These are phyloP conservation scores for Notechis scutatus DNA, from an alignment of 2,113 vertebrate species.

Conservation along the genomic window DNA sequence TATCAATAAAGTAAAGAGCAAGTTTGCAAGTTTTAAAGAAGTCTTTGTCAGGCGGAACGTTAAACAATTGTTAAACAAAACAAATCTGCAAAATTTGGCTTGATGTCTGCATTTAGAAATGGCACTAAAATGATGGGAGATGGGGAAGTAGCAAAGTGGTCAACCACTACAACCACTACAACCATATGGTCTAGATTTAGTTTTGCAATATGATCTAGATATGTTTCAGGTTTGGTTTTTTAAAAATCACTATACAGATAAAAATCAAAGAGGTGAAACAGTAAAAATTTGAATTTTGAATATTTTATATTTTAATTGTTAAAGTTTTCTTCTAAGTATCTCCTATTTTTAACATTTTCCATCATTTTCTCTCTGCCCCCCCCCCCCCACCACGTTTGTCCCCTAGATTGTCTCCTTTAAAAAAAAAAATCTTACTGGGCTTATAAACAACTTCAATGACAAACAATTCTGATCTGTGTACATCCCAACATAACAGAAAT, in stretches of 20 bases:
- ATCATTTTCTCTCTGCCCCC: neutral
- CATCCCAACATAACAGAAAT: neutral
- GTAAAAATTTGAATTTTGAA: too few species aligned
- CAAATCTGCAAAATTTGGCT: neutral
- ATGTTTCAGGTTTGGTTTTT: neutral
- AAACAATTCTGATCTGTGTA: neutral
- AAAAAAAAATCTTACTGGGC: neutral
- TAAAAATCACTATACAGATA: neutral
- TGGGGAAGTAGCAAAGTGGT: neutral
- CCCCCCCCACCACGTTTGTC: too few species aligned
- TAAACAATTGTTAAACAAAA: neutral
- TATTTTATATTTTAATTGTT: neutral
- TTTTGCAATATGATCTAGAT: neutral
- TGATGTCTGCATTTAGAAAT: neutral
- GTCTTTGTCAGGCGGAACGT: neutral
- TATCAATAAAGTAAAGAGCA: neutral
- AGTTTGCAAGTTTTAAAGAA: neutral
- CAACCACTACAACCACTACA: neutral
- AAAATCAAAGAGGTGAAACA: too few species aligned
- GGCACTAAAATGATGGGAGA: neutral
- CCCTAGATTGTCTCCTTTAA: neutral
- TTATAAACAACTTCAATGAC: neutral
- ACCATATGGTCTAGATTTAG: neutral
- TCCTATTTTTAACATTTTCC: neutral
- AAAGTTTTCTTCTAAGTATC: neutral